Percentiles rank a stretch among this genome's conserved stretches.
phyloP scores from a whole-genome alignment of 2,888 invertebrate genomes.

The Catocala sponsa region DNA sequence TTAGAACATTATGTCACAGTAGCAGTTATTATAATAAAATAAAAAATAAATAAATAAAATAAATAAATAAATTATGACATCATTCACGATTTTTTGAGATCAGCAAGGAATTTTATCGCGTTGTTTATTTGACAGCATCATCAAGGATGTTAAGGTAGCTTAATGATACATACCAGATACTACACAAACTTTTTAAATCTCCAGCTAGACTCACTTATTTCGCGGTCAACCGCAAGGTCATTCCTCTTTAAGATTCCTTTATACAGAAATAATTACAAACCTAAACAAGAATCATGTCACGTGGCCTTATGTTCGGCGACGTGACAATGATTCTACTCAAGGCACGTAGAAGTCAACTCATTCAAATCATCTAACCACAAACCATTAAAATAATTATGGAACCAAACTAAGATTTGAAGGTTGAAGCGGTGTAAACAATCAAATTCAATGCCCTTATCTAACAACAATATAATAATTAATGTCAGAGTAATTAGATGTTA shows the following conservation, averaged over 20 bases:
- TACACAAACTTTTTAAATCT: too few relatives aligned
- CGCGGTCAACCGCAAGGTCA: background rate
- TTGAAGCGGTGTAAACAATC: slow-evolving; percentile 35
- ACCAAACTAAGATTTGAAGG: slow-evolving; percentile 35
- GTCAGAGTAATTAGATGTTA: slow-evolving; percentile 45
- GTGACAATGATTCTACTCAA: slow-evolving; percentile 9
- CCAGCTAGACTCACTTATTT: too few relatives aligned
- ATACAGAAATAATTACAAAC: background rate
- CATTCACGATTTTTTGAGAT: too few relatives aligned
- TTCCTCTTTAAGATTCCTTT: background rate
- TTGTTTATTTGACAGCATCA: too few relatives aligned
- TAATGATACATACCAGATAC: too few relatives aligned
- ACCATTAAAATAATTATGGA: slow-evolving; percentile 29
- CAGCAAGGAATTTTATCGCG: too few relatives aligned
- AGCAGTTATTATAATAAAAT: too few relatives aligned
- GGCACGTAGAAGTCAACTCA: slow-evolving; percentile 20
- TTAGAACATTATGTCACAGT: too few relatives aligned
- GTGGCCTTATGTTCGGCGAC: slow-evolving; percentile 3
- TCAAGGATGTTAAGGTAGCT: too few relatives aligned
- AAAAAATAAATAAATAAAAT: too few relatives aligned
- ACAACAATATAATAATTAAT: slow-evolving; percentile 44
- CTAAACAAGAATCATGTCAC: background rate
- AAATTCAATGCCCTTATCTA: slow-evolving; percentile 40
- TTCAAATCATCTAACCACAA: slow-evolving; percentile 19
- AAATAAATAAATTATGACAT: too few relatives aligned